Conservation (phyloP, 1,140 invertebrate genomes). For the Tenebrio molitor region DNA sequence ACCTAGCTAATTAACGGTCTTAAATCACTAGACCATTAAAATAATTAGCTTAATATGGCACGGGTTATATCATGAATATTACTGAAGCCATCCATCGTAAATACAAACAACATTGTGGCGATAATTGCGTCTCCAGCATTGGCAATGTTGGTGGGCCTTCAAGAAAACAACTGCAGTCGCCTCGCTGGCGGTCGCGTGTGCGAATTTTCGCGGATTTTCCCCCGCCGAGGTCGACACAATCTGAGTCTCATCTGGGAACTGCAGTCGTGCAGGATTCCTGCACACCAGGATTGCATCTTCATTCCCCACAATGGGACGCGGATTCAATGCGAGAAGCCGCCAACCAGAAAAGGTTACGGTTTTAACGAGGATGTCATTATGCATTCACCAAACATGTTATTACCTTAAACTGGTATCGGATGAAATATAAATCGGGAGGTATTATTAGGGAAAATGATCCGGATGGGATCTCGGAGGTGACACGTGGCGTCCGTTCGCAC, state of each 20-base stretch:
- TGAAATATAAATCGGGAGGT: not conserved
- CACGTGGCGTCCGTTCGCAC: too few relatives aligned
- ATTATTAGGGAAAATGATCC: not conserved
- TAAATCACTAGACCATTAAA: slow-evolving; percentile 39
- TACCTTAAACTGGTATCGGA: slow-evolving; percentile 26
- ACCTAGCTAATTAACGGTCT: slow-evolving; percentile 33
- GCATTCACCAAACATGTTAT: slow-evolving; percentile 31
- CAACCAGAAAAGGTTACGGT: slow-evolving; percentile 32
- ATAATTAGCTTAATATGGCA: slow-evolving; percentile 40
- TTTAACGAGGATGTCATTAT: slow-evolving; percentile 35
- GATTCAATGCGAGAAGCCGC: slow-evolving; percentile 14
- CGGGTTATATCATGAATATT: slow-evolving; percentile 39
- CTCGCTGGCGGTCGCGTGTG: not conserved
- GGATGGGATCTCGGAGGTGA: too few relatives aligned
- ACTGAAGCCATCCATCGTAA: slow-evolving; percentile 35
- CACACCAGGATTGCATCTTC: too few relatives aligned
- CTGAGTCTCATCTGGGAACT: too few relatives aligned
- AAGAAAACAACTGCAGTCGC: slow-evolving; percentile 21
- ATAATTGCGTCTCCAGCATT: slow-evolving; percentile 29
- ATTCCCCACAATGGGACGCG: slow-evolving; percentile 1
- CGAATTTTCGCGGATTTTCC: too few relatives aligned
- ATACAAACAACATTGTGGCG: slow-evolving; percentile 17
- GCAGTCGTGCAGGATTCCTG: too few relatives aligned
- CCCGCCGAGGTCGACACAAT: too few relatives aligned
- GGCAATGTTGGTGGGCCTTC: slow-evolving; percentile 30